Evolutionary conservation across 2,797 vertebrate species (phyloP).

Genomic region (Platyrinchus mystaceus): DNA sequence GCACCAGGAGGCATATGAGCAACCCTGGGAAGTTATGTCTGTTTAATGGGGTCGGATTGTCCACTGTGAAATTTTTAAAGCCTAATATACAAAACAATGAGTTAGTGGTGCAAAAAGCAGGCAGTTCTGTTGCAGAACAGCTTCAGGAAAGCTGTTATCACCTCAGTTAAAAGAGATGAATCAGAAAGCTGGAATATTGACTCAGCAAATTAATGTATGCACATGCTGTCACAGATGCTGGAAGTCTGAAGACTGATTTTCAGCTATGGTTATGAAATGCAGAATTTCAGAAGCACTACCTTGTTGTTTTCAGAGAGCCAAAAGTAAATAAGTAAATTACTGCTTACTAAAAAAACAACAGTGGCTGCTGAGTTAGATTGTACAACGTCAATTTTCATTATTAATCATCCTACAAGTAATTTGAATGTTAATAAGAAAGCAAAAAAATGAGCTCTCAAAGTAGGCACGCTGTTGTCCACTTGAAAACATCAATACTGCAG

Average conservation of each 20-base stretch:
- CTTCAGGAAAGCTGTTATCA: background rate
- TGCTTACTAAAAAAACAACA: background rate
- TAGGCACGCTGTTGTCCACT: background rate
- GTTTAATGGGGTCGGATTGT: conserved; percentile 32
- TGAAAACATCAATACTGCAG: background rate
- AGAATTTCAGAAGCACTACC: background rate
- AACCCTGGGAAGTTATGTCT: conserved; percentile 4
- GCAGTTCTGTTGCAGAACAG: background rate
- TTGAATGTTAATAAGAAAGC: background rate
- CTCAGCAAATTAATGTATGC: background rate
- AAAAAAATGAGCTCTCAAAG: background rate
- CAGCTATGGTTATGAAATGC: background rate
- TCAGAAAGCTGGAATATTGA: background rate
- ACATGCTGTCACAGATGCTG: background rate
- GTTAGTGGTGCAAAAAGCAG: conserved; percentile 8
- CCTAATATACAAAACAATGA: conserved; percentile 21
- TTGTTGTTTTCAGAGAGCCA: background rate
- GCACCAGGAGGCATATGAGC: background rate
- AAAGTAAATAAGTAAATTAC: background rate
- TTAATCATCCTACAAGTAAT: background rate
- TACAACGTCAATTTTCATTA: background rate
- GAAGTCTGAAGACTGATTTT: background rate
- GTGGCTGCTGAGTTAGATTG: background rate
- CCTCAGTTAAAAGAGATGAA: background rate
- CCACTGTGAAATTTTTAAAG: conserved; percentile 33